These are phyloP conservation scores for Epinotia ramella DNA, from an alignment of 2,888 invertebrate species.

Conservation along the genomic window DNA sequence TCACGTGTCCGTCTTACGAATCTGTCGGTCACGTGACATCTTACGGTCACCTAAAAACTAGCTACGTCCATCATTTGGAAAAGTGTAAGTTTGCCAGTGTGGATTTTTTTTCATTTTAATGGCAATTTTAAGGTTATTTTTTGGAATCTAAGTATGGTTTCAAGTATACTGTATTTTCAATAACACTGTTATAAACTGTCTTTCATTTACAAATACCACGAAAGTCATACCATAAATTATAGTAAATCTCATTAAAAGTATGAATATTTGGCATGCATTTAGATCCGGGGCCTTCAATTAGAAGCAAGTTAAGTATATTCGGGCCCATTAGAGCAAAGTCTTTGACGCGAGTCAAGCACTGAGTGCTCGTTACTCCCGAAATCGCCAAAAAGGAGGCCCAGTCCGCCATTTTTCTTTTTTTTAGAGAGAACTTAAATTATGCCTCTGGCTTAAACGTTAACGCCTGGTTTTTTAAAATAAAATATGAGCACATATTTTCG, in stretches of 20 bases:
- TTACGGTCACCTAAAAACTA: no score
- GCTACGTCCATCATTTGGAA: no score
- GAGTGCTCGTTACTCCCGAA: slow-evolving; percentile 53
- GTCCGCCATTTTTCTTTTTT: slow-evolving; percentile 48
- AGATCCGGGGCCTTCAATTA: slow-evolving; percentile 60
- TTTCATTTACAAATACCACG: background rate
- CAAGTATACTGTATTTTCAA: background rate
- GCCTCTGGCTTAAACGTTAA: slow-evolving; percentile 25
- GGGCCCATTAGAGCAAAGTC: slow-evolving; percentile 56
- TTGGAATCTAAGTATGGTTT: no score
- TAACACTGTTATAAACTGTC: background rate
- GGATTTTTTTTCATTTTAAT: no score
- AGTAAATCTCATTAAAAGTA: background rate
- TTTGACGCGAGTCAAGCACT: slow-evolving; percentile 48
- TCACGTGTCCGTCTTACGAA: no score
- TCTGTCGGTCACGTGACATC: no score
- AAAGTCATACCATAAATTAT: background rate
- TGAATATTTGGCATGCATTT: slow-evolving; percentile 36
- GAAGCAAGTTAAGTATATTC: slow-evolving; percentile 56
- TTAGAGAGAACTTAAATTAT: slow-evolving; percentile 21
- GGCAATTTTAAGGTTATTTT: no score
- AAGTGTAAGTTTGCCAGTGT: no score
- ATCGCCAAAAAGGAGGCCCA: slow-evolving; percentile 46
- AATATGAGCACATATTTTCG: slow-evolving; percentile 16
- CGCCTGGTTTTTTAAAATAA: slow-evolving; percentile 15